Conservation (phyloP, 2,113 vertebrate species). For the Hemichromis elongatus region DNA sequence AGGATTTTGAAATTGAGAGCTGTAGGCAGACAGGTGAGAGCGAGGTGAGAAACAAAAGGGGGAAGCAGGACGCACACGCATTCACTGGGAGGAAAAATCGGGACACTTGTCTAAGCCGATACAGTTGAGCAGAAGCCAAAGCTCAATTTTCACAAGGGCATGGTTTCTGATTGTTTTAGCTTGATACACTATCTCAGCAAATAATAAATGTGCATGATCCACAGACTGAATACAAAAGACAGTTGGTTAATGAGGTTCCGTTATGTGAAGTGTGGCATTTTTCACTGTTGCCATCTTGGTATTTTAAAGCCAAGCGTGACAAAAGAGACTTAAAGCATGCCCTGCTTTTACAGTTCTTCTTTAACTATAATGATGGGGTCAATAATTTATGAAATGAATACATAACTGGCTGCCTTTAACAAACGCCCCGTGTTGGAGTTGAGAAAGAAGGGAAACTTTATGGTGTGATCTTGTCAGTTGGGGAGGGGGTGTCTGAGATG, state of each 20-base stretch:
- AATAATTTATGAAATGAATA: background rate
- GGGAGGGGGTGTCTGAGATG: background rate
- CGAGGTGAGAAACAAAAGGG: conserved; percentile 4
- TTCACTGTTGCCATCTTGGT: background rate
- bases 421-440: background rate
- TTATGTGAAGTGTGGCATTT: background rate
- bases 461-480: background rate
- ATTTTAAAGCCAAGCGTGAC: background rate
- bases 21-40: conserved; percentile 10
- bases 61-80: background rate
- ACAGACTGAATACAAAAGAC: background rate
- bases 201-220: background rate
- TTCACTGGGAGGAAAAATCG: background rate
- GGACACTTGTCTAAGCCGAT: background rate
- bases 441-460: background rate
- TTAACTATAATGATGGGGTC: background rate
- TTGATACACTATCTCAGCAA: background rate
- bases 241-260: background rate
- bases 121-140: background rate
- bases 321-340: background rate
- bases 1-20: conserved; percentile 18
- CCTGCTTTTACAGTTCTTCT: background rate
- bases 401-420: background rate
- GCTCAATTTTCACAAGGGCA: background rate
- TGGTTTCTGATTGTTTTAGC: background rate